These are phyloP conservation scores for Ectobius pallidus DNA, from an alignment of 2,888 invertebrate species.

Conservation along the genomic window DNA sequence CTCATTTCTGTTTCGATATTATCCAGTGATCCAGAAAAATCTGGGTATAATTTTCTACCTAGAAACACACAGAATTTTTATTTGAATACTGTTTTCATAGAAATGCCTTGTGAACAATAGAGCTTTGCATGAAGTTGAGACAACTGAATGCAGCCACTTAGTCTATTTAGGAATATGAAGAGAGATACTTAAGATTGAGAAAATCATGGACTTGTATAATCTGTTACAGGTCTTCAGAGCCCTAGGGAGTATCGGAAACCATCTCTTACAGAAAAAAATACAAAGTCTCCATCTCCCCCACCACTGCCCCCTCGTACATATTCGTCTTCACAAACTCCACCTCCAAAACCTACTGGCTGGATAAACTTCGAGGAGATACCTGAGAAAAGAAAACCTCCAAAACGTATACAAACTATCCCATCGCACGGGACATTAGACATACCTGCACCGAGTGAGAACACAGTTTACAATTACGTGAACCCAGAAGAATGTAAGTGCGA, in stretches of 20 bases:
- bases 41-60: no score
- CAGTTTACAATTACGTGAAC: constrained; percentile 78
- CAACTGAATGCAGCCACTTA: no score
- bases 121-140: no score
- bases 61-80: no score
- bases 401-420: constrained; percentile 82
- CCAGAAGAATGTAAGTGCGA: constrained; percentile 89
- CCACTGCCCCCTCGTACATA: constrained; percentile 49
- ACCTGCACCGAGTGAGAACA: constrained; percentile 52
- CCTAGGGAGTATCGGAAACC: constrained; percentile 50
- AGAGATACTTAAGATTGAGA: no score
- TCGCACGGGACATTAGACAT: constrained; percentile 48
- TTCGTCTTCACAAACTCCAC: constrained; percentile 49
- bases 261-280: constrained; percentile 37
- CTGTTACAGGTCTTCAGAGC: constrained; percentile 57
- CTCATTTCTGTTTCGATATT: no score
- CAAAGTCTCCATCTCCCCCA: constrained; percentile 39
- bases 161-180: no score
- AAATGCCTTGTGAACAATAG: no score
- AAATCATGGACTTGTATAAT: background rate
- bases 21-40: no score
- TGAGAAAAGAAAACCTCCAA: constrained; percentile 79
- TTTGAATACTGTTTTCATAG: no score
- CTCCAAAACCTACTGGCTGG: constrained; percentile 66
- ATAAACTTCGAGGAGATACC: constrained; percentile 88